These are phyloP conservation scores for Pangasius krempfi DNA, from an alignment of 2,797 vertebrate species.

Conservation along the genomic window DNA sequence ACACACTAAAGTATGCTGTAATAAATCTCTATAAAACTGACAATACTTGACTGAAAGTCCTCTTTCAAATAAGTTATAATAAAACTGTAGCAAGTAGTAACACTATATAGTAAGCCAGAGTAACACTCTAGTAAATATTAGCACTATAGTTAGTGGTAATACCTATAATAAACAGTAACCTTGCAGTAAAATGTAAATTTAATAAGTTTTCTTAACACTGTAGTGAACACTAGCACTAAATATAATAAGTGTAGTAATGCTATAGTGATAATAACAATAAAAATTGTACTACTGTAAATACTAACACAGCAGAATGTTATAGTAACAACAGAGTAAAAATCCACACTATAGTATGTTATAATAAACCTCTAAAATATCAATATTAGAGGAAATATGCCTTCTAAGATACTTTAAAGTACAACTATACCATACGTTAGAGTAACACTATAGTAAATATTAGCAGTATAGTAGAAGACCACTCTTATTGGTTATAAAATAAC, in stretches of 20 bases:
- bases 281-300: neutral
- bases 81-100: neutral
- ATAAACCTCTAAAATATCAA: neutral
- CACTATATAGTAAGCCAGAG: neutral
- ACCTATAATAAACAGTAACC: neutral
- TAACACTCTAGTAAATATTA: neutral
- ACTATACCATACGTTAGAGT: neutral
- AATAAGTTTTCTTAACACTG: neutral
- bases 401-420: neutral
- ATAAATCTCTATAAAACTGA: neutral
- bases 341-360: neutral
- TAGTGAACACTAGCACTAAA: neutral
- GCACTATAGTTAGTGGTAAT: neutral
- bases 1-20: neutral
- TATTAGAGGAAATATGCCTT: neutral
- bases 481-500: neutral
- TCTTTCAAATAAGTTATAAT: neutral
- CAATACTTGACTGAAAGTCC: too few species aligned
- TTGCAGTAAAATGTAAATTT: neutral
- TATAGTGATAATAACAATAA: neutral
- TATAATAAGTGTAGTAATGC: neutral
- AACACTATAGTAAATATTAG: neutral
- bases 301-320: neutral
- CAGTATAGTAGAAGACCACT: neutral
- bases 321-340: neutral